These are phyloP conservation scores for Protobothrops mucrosquamatus DNA, from an alignment of 2,113 vertebrate genomes.

Conservation along the genomic window DNA sequence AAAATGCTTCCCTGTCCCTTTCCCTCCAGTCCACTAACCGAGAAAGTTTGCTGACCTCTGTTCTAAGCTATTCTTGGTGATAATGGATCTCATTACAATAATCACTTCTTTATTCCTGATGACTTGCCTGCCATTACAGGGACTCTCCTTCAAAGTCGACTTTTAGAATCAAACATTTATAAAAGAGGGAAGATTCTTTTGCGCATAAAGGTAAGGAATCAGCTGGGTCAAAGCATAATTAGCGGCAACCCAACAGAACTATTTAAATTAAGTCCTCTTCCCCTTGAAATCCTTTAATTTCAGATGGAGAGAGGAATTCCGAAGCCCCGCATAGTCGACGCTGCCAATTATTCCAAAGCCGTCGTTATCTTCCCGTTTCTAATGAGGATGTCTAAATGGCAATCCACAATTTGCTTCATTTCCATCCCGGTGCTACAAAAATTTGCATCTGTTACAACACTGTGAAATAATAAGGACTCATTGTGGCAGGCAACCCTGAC, in stretches of 20 bases:
- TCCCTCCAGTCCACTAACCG: no score
- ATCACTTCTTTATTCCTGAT: slow-evolving; percentile 51
- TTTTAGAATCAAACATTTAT: slow-evolving; percentile 29
- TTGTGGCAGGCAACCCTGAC: slow-evolving; percentile 22
- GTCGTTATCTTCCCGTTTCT: slow-evolving; percentile 45
- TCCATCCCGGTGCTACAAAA: slow-evolving; percentile 14
- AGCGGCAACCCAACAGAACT: slow-evolving; percentile 11
- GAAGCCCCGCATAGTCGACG: slow-evolving; percentile 6
- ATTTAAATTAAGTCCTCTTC: slow-evolving; percentile 17
- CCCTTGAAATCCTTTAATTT: slow-evolving; percentile 41
- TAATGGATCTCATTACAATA: slow-evolving; percentile 53
- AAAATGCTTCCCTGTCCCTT: no score
- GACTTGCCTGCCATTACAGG: slow-evolving; percentile 45
- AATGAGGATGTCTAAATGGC: slow-evolving; percentile 37
- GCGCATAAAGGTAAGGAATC: slow-evolving; percentile 16
- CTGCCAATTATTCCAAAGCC: slow-evolving; percentile 44
- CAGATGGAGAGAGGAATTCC: slow-evolving; percentile 33
- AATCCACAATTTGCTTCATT: slow-evolving; percentile 44
- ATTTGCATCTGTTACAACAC: slow-evolving; percentile 26
- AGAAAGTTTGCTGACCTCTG: no score
- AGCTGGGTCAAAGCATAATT: slow-evolving; percentile 29
- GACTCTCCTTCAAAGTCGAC: slow-evolving; percentile 23
- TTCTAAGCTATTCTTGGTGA: slow-evolving; percentile 49
- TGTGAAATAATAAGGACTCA: slow-evolving; percentile 40
- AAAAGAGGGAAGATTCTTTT: neutral